Base-by-base conservation (phyloP, 2,888 invertebrate genomes). In the Dorcus hopei region DNA sequence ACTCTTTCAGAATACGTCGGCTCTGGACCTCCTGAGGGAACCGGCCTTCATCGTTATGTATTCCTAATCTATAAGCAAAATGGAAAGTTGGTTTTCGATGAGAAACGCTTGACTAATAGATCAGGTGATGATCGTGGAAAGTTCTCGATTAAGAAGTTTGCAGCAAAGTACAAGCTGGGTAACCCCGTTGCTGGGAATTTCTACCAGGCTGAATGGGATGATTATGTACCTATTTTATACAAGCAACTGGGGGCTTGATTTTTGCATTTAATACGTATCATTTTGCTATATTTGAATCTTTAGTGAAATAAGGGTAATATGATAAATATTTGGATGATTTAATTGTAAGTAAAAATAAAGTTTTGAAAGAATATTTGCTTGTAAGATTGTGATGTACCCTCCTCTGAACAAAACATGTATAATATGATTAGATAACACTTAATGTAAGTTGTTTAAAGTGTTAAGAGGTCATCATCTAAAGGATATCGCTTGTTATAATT, bases 141-240 rank as follows among this genome's bases (percentile, higher is more conserved):
- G 65, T 87, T 85, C 70, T 89, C 90, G 3, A 87, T 91, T 51
- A 83, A 78, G 49, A 83, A 85, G 33, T 91, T 96, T 70, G 93
- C 93, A 0, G 82, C 85, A 60, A 94, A 95, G 71, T 89, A 96
- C 76, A 84, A 86, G 2, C 80, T 96, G 9, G 93, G 91, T 0
- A 79, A 86, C 49, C 94, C 95, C 0, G 80, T 95, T 14, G 93
- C 93, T 53, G 95, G 92, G 11, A 96, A 95, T 75, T 89, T 94
- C 73, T 96, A 87, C 74, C 88, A 90, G 74, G 94, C 95, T 0
- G 85, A 92, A 74, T 95, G 84, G 77, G 95, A 96, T 73, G 90
- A 91, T 68, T 95, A 94, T 72, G 95, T 95, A 0, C 95, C 95
- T 0, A 84, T 84, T 59, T 80, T 95, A 4, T 93, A 95, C 79